Conservation (phyloP, 2,888 invertebrate genomes). For the Drosophila ochracea region DNA sequence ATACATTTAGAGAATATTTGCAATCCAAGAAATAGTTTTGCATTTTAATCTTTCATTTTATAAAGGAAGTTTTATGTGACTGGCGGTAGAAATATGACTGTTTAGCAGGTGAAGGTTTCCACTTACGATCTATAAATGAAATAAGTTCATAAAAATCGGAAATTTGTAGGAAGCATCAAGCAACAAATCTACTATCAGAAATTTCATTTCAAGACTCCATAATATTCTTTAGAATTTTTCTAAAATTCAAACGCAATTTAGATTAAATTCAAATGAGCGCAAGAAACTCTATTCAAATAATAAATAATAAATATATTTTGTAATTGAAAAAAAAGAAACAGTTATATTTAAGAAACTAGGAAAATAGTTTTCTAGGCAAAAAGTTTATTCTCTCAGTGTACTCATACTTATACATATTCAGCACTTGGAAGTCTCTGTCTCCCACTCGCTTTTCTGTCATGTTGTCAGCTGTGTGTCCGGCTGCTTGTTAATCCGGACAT, state of each 20-base stretch:
- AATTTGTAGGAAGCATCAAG: background rate
- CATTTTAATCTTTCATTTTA: background rate
- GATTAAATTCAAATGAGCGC: background rate
- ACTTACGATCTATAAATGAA: background rate
- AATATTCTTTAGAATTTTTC: background rate
- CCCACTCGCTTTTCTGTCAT: background rate
- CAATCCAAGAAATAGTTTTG: background rate
- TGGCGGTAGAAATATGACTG: background rate
- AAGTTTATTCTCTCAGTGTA: background rate
- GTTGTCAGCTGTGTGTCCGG: slow-evolving; percentile 26
- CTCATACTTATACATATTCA: background rate
- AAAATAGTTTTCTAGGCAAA: background rate
- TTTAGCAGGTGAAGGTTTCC: background rate
- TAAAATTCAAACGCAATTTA: background rate
- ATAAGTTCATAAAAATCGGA: background rate
- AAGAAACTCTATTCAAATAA: too few relatives aligned
- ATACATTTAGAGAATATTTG: background rate
- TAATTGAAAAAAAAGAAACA: background rate
- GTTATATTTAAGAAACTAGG: background rate
- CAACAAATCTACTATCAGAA: background rate
- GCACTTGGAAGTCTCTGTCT: slow-evolving; percentile 24
- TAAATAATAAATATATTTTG: background rate
- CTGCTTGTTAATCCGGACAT: slow-evolving; percentile 72
- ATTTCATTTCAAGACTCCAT: background rate
- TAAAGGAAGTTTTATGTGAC: background rate